phyloP scores from a whole-genome alignment of 1,140 invertebrate species.

The Chionoecetes opilio region DNA sequence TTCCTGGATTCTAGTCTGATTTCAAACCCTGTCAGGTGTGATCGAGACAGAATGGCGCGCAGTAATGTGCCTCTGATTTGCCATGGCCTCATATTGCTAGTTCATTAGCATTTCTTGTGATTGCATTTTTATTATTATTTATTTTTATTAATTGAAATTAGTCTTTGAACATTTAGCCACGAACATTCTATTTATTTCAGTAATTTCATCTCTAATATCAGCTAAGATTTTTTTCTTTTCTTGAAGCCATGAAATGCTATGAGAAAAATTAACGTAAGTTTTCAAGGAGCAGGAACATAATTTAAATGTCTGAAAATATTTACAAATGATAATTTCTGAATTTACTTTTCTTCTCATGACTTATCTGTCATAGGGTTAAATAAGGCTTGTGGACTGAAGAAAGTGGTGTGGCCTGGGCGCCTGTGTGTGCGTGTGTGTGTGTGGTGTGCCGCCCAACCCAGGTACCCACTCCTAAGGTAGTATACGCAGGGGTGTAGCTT shows the following conservation, averaged over 20 bases:
- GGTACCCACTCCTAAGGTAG: slow-evolving; percentile 64
- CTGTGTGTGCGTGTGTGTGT: slow-evolving; percentile 25
- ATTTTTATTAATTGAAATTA: neutral
- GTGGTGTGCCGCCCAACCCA: slow-evolving; percentile 49
- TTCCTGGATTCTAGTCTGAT: neutral
- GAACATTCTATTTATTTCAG: neutral
- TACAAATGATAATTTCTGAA: neutral
- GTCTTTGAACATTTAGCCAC: neutral
- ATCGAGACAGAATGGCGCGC: neutral
- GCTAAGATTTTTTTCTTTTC: neutral
- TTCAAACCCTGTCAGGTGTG: neutral
- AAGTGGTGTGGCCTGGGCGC: slow-evolving; percentile 14
- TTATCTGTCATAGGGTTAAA: neutral
- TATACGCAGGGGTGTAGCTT: slow-evolving; percentile 76
- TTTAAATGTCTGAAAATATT: neutral
- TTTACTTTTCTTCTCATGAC: neutral
- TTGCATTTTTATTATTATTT: neutral
- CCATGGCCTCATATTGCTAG: neutral
- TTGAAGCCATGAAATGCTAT: neutral
- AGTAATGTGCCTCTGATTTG: neutral
- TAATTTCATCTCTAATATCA: neutral
- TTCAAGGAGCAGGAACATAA: neutral
- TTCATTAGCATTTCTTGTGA: too few species aligned
- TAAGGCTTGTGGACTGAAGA: slow-evolving; percentile 18
- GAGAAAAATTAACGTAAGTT: neutral